phyloP scores from a whole-genome alignment of 1,140 invertebrate genomes.

The Luehdorfia chinensis region DNA sequence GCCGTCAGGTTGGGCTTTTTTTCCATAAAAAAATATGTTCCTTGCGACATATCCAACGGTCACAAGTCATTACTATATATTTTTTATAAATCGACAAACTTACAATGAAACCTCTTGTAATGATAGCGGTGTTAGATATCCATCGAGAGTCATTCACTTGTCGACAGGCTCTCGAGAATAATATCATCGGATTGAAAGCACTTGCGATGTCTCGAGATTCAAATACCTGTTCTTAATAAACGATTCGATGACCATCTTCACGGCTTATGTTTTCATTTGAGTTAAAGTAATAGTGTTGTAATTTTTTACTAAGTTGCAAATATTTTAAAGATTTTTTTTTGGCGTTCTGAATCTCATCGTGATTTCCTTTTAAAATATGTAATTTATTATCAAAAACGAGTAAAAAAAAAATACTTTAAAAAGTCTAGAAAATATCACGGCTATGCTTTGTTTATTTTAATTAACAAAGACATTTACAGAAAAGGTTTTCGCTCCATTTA shows the following conservation, averaged over 20 bases:
- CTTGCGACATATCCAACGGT: neutral
- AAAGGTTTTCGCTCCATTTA: no score
- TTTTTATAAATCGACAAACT: conserved; percentile 11
- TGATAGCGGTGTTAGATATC: conserved; percentile 15
- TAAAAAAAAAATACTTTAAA: no score
- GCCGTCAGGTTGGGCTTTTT: no score
- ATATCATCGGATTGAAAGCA: conserved; percentile 2
- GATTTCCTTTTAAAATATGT: no score
- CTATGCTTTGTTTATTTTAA: no score
- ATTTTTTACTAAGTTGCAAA: conserved; percentile 4
- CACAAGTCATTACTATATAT: conserved; percentile 1
- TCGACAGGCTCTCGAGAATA: conserved; percentile 4
- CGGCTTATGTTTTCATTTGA: no score
- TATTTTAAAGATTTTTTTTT: no score
- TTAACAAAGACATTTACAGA: no score
- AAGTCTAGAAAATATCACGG: no score
- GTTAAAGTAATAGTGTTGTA: neutral
- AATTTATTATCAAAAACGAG: no score
- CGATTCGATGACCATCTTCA: conserved; percentile 3
- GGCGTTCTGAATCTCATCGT: no score
- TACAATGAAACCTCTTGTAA: conserved; percentile 6
- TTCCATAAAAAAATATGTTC: no score
- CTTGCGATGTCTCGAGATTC: conserved; percentile 6
- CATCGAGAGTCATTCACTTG: conserved; percentile 14
- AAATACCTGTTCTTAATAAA: conserved; percentile 1